These are phyloP conservation scores for Podarcis cretensis DNA, from an alignment of 2,113 vertebrate species.

Conservation along the genomic window DNA sequence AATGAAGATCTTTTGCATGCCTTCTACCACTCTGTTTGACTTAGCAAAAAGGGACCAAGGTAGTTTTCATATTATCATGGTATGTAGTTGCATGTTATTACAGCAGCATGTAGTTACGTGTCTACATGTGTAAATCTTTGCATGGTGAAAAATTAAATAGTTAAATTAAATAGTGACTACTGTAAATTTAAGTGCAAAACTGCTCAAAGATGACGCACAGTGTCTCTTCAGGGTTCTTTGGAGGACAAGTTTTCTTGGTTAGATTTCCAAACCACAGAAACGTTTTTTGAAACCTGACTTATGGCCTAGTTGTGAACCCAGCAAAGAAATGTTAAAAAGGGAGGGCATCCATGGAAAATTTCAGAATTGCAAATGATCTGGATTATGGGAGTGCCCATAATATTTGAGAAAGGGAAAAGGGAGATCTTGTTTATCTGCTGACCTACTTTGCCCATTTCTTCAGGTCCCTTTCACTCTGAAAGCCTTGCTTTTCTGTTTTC, in stretches of 20 bases:
- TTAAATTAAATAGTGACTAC: background rate
- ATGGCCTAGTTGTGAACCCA: slow-evolving; percentile 21
- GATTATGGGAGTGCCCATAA: background rate
- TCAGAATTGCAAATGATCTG: background rate
- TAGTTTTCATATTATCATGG: background rate
- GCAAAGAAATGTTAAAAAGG: background rate
- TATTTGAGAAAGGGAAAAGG: background rate
- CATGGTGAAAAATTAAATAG: background rate
- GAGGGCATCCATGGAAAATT: slow-evolving; percentile 15
- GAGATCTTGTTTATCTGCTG: slow-evolving; percentile 10
- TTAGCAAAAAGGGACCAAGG: background rate
- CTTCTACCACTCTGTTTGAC: background rate
- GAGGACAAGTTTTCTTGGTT: slow-evolving; percentile 23
- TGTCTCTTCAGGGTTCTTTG: slow-evolving; percentile 4
- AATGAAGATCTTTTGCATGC: background rate
- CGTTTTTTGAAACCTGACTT: slow-evolving; percentile 32
- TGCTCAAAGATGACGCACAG: slow-evolving; percentile 23
- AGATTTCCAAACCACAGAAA: background rate
- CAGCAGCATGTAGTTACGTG: background rate
- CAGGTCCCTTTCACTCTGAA: background rate
- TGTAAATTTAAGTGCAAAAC: background rate
- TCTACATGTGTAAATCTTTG: background rate
- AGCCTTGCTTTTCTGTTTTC: slow-evolving; percentile 27
- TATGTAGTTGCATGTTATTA: background rate
- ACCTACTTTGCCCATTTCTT: background rate